Percentiles rank a stretch among this genome's conserved stretches.
Conservation (phyloP, 2,888 invertebrate genomes). For the Drosophila birchii region DNA sequence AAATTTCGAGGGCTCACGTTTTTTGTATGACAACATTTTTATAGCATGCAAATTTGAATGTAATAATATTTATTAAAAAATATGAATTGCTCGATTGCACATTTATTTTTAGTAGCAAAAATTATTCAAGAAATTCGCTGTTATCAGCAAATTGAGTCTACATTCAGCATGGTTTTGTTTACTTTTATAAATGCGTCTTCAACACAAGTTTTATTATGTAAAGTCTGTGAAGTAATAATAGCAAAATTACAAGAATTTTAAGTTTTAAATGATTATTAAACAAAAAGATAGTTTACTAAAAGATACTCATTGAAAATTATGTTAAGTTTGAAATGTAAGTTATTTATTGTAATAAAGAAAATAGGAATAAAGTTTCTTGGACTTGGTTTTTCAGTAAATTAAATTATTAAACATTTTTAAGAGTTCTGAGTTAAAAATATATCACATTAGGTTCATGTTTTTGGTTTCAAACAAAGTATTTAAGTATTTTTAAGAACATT, state of each 20-base stretch:
- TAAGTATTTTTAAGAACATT: too few species aligned
- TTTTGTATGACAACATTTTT: slow-evolving; percentile 38
- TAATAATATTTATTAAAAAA: not conserved
- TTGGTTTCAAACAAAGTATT: too few species aligned
- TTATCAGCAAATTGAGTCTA: not conserved
- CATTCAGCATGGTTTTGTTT: not conserved
- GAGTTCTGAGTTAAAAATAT: too few species aligned
- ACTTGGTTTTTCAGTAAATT: too few species aligned
- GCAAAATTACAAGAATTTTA: too few species aligned
- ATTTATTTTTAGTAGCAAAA: slow-evolving; percentile 2
- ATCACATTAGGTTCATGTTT: too few species aligned
- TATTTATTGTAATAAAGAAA: too few species aligned
- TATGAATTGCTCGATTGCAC: not conserved
- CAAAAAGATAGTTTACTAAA: not conserved
- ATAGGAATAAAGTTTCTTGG: too few species aligned
- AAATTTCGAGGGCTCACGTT: slow-evolving; percentile 47
- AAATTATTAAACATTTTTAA: too few species aligned
- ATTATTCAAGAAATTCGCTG: not conserved
- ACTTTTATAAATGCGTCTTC: not conserved
- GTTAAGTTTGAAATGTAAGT: too few species aligned
- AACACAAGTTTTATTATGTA: not conserved
- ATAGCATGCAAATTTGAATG: slow-evolving; percentile 7
- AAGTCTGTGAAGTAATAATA: too few species aligned
- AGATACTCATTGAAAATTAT: too few species aligned
- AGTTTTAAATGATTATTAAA: not conserved